A percentile compares a stretch with the other conserved stretches of the same genome.
Conservation (phyloP, 2,113 vertebrate genomes). For the Tautogolabrus adspersus region DNA sequence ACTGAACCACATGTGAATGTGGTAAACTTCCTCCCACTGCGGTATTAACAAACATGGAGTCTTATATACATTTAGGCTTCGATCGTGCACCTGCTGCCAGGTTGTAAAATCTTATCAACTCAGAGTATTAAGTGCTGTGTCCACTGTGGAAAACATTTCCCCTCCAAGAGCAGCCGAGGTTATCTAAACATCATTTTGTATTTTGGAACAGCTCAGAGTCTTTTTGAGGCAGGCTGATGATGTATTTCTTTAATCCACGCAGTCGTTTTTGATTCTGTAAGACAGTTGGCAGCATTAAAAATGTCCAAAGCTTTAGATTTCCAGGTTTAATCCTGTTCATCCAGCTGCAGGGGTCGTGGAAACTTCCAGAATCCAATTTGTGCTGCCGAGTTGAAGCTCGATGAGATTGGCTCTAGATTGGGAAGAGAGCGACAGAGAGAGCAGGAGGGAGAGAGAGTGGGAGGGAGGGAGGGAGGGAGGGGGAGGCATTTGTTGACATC, state of each 20-base stretch:
- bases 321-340: constrained; percentile 72
- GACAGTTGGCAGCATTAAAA: constrained; percentile 65
- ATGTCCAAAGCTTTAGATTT: constrained; percentile 68
- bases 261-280: constrained; percentile 50
- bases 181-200: constrained; percentile 21
- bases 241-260: constrained; percentile 62
- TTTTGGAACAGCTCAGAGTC: constrained; percentile 29
- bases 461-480: not conserved
- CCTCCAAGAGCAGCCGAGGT: constrained; percentile 4
- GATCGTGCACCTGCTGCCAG: not conserved
- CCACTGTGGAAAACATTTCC: not conserved
- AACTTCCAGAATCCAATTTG: constrained; percentile 72
- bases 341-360: constrained; percentile 55
- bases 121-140: not conserved
- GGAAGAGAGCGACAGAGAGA: constrained; percentile 7
- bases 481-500: constrained; percentile 29
- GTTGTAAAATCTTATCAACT: not conserved
- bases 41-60: too few species aligned
- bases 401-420: constrained; percentile 28
- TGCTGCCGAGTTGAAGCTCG: constrained; percentile 38
- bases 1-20: not conserved
- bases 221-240: constrained; percentile 8
- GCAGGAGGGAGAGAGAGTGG: too few species aligned
- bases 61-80: not conserved
- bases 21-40: not conserved